These are phyloP conservation scores for Amyelois transitella DNA, from an alignment of 1,140 invertebrate genomes.

Conservation along the genomic window DNA sequence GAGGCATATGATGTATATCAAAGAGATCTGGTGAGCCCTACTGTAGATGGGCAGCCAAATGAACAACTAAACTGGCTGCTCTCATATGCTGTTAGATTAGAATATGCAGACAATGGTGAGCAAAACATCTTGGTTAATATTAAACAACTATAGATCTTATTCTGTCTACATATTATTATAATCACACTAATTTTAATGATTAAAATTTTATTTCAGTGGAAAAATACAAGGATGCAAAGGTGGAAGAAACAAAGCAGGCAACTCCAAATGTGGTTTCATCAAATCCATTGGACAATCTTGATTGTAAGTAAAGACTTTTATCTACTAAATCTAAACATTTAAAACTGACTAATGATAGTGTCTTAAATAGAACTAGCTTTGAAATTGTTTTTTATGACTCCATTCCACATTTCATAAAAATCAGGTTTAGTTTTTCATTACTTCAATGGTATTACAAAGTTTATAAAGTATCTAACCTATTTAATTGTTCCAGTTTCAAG, in stretches of 20 bases:
- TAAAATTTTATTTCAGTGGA: constrained; percentile 78
- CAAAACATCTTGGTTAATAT: constrained; percentile 51
- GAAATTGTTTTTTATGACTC: constrained; percentile 4
- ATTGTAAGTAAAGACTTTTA: constrained; percentile 84
- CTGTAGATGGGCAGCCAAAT: constrained; percentile 55
- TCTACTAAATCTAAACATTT: neutral
- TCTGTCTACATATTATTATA: neutral
- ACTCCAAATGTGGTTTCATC: constrained; percentile 81
- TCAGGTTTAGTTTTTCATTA: neutral
- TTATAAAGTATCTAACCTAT: constrained; percentile 7
- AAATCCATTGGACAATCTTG: constrained; percentile 89
- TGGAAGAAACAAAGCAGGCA: constrained; percentile 74
- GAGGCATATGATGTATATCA: constrained; percentile 85
- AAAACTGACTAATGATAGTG: too few relatives aligned
- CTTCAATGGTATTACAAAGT: neutral
- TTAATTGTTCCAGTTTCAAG: constrained; percentile 79
- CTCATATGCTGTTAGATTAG: constrained; percentile 86
- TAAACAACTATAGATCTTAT: neutral
- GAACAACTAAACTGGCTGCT: constrained; percentile 91
- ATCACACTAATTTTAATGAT: constrained; percentile 15
- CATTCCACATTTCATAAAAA: neutral
- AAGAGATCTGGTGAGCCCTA: constrained; percentile 80
- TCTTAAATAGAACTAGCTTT: too few relatives aligned
- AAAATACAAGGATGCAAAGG: constrained; percentile 81
- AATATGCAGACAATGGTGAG: constrained; percentile 88